These are phyloP conservation scores for Nomada hirtipes DNA, from an alignment of 2,888 invertebrate species.

Conservation along the genomic window DNA sequence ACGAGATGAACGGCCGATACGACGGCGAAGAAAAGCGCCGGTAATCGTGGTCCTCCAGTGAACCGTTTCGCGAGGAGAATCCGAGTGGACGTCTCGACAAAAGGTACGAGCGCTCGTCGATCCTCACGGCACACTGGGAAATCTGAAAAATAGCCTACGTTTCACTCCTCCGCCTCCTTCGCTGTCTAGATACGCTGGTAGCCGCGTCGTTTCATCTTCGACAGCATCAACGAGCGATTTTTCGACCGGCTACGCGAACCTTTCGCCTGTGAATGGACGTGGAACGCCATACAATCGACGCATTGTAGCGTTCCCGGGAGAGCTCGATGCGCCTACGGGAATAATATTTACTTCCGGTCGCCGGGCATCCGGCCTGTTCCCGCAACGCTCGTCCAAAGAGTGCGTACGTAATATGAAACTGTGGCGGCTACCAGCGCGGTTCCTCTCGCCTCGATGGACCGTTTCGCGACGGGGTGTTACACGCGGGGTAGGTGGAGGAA, in stretches of 20 bases:
- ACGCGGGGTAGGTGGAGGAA: conserved; percentile 36
- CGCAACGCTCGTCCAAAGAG: conserved; percentile 40
- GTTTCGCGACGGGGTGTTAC: conserved; percentile 35
- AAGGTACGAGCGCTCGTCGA: conserved; percentile 37
- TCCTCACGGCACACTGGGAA: conserved; percentile 54
- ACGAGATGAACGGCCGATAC: conserved; percentile 69
- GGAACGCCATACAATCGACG: conserved; percentile 72
- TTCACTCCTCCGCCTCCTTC: neutral
- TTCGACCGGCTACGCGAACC: conserved; percentile 42
- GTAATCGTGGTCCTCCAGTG: conserved; percentile 62
- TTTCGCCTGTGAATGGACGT: conserved; percentile 60
- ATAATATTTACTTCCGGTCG: conserved; percentile 81
- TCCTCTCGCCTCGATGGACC: conserved; percentile 39
- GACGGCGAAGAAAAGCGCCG: conserved; percentile 47
- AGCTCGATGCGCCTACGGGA: conserved; percentile 68
- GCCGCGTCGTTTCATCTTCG: conserved; percentile 34
- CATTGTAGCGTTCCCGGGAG: conserved; percentile 74
- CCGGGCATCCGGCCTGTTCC: conserved; percentile 49
- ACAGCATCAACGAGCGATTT: conserved; percentile 55
- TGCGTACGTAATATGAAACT: conserved; percentile 45
- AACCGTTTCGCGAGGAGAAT: conserved; percentile 68
- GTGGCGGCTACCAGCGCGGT: conserved; percentile 2
- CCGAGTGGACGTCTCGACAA: conserved; percentile 68
- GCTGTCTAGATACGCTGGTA: neutral
- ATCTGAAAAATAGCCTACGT: conserved; percentile 66